Percentiles rank a stretch among this genome's conserved stretches.
phyloP scores from a whole-genome alignment of 2,797 vertebrate genomes.

The Lutjanus argentimaculatus region DNA sequence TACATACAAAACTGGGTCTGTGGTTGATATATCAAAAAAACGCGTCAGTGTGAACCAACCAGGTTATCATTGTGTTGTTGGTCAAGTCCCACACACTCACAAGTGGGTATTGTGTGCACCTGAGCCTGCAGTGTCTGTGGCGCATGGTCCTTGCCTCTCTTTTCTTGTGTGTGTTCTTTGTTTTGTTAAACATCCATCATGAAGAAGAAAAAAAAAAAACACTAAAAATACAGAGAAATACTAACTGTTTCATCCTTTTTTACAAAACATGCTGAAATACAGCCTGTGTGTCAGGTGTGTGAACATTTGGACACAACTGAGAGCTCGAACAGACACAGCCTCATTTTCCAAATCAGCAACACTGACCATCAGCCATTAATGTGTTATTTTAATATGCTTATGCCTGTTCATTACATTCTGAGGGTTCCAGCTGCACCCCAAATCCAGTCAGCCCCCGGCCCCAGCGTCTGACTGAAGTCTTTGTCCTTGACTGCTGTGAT shows the following conservation, averaged over 20 bases:
- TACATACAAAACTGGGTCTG: neutral
- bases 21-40: neutral
- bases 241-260: too few relatives aligned
- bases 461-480: neutral
- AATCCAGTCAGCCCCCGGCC: neutral
- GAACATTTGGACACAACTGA: too few relatives aligned
- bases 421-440: neutral
- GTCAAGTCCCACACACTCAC: neutral
- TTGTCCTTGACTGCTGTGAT: neutral
- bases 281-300: too few relatives aligned
- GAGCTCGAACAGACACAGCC: too few relatives aligned
- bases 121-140: neutral
- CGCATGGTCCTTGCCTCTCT: too few relatives aligned
- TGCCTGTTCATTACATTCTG: neutral
- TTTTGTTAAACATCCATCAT: too few relatives aligned
- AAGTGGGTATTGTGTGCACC: neutral
- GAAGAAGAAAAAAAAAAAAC: too few relatives aligned
- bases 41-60: neutral
- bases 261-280: too few relatives aligned
- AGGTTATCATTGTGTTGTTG: neutral
- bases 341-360: conserved; percentile 5
- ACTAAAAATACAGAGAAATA: too few relatives aligned
- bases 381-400: neutral
- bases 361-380: too few relatives aligned
- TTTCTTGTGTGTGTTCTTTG: too few relatives aligned